These are phyloP conservation scores for Scyliorhinus canicula DNA, from an alignment of 2,797 vertebrate species.

Conservation along the genomic window DNA sequence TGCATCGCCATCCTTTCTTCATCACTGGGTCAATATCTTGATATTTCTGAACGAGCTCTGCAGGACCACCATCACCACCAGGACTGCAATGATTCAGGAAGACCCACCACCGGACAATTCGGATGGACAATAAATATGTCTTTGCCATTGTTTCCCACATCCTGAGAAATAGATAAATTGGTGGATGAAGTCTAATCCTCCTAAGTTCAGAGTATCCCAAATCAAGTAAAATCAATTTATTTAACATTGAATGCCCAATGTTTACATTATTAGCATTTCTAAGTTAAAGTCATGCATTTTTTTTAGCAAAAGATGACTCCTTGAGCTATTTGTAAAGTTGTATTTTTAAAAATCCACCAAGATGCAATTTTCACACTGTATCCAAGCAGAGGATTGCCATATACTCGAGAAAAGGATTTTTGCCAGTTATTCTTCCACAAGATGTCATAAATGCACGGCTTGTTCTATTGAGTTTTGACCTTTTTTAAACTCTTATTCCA, in stretches of 20 bases:
- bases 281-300: not conserved
- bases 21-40: not conserved
- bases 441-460: not conserved
- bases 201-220: not conserved
- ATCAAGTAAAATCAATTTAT: not conserved
- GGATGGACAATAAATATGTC: not conserved
- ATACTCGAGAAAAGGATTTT: not conserved
- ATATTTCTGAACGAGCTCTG: not conserved
- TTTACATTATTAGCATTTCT: not conserved
- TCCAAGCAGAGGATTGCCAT: not conserved
- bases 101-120: not conserved
- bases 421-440: not conserved
- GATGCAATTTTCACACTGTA: not conserved
- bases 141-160: not conserved
- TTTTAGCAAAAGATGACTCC: not conserved
- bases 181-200: not conserved
- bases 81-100: not conserved
- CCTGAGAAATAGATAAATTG: not conserved
- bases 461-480: not conserved
- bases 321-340: not conserved
- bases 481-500: slow-evolving; percentile 33
- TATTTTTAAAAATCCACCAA: not conserved
- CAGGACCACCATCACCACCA: not conserved
- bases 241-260: not conserved
- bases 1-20: not conserved